Base-by-base conservation (phyloP, 2,888 invertebrate species). In the Laothoe populi region DNA sequence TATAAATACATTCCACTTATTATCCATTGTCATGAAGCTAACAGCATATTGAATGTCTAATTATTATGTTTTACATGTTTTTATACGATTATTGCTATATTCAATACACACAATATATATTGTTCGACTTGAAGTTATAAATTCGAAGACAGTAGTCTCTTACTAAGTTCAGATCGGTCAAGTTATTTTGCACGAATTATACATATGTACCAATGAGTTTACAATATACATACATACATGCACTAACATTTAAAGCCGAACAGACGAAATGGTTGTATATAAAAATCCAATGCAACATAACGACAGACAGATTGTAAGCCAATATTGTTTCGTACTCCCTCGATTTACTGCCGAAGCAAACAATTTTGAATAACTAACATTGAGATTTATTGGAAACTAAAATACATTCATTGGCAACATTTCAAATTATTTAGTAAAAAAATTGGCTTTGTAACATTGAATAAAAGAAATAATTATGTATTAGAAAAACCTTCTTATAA, bases 241-340 rank as follows among this genome's bases (percentile, higher is more conserved):
- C 86, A 77, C 77, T 78, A 82, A 83, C 80, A 85, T 61, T 64
- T 65, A 84, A 86, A 86, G 85, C 86, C 64, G 71, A 84, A 90
- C 90, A 92, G 91, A 92, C 76, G 75, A 90, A 91, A 91, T 90
- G 92, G 91, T 92, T 91, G 90, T 71, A 74, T 64, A 66, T 60
- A 64, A 65, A 61, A 26, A 61, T 66, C 66, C 69, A 60, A 21
- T 49, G 49, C 40, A 70, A 79, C 73, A 62, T 73, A 63, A 67
- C 44, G 68, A 75, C 11, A 35, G 19, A 72, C 63, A 72, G 46
- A 68, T 66, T 49, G 64, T 64, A 74, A 78, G 78, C 75, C 61
- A 70, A 70, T 64, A 59, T 64, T 49, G 31, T 31, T 16, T 31
- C n/a, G 10, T 19, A 31, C 16, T 19, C 16, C 11, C 10, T 19